Percentiles rank a stretch among this genome's conserved stretches.
Conservation (phyloP, 2,113 vertebrate species). For the Sakesphorus luctuosus region DNA sequence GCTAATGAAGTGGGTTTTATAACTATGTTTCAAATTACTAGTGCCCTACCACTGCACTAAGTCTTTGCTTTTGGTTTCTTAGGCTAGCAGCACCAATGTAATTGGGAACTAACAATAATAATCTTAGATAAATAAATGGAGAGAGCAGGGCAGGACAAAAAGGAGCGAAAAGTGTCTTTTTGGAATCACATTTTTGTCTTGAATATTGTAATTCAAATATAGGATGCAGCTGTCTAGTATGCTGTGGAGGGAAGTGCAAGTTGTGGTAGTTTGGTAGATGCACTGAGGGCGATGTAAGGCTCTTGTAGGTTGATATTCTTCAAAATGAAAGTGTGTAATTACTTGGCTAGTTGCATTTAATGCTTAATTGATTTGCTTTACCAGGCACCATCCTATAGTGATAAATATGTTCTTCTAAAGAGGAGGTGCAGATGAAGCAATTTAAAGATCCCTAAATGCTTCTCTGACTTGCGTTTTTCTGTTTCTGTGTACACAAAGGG, state of each 20-base stretch:
- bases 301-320: background rate
- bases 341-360: background rate
- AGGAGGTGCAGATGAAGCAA: background rate
- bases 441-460: background rate
- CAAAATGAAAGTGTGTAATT: background rate
- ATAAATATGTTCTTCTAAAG: background rate
- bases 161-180: background rate
- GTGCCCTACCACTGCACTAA: background rate
- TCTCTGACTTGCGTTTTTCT: background rate
- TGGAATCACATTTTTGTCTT: background rate
- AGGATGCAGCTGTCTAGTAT: background rate
- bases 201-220: background rate
- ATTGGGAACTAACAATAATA: background rate
- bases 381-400: background rate
- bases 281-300: background rate
- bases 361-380: background rate
- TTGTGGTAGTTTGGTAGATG: background rate
- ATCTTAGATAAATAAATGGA: background rate
- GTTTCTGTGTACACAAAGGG: background rate
- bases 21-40: background rate
- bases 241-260: background rate
- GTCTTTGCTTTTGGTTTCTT: background rate
- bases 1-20: background rate
- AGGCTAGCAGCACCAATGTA: background rate
- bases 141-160: background rate